phyloP scores from a whole-genome alignment of 2,888 invertebrate genomes.

The Lasius fuliginosus region DNA sequence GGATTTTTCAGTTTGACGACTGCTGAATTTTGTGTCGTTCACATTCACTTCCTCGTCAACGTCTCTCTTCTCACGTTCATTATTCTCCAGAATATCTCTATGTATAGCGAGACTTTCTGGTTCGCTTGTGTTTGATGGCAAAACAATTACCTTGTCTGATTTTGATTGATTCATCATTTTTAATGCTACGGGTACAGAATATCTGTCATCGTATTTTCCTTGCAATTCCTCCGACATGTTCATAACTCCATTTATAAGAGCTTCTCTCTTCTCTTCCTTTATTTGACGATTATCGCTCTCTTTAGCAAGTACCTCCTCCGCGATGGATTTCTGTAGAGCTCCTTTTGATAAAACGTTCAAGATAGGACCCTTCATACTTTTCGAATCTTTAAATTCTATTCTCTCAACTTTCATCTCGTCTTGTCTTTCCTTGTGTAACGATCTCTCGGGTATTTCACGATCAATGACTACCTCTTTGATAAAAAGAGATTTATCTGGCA shows the following conservation, averaged over 20 bases:
- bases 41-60: constrained; percentile 29
- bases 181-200: constrained; percentile 79
- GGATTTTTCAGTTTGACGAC: constrained; percentile 32
- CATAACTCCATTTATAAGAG: background rate
- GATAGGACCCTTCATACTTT: constrained; percentile 75
- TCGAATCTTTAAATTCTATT: constrained; percentile 42
- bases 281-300: constrained; percentile 14
- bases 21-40: constrained; percentile 51
- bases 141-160: constrained; percentile 49
- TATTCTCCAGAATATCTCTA: constrained; percentile 80
- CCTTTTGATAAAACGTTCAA: constrained; percentile 77
- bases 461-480: background rate
- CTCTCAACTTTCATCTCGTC: constrained; percentile 20
- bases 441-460: constrained; percentile 16
- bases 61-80: constrained; percentile 80
- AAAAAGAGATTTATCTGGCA: constrained; percentile 3
- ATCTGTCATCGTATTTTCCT: constrained; percentile 60
- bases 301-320: constrained; percentile 22
- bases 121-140: constrained; percentile 58
- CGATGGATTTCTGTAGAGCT: constrained; percentile 48
- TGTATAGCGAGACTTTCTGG: constrained; percentile 64
- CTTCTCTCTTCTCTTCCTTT: constrained; percentile 34
- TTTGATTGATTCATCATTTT: constrained; percentile 81
- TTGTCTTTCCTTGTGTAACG: constrained; percentile 24
- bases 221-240: constrained; percentile 54